Evolutionary conservation across 2,888 invertebrate species (phyloP).

Genomic region (Rhorus exstirpatorius): DNA sequence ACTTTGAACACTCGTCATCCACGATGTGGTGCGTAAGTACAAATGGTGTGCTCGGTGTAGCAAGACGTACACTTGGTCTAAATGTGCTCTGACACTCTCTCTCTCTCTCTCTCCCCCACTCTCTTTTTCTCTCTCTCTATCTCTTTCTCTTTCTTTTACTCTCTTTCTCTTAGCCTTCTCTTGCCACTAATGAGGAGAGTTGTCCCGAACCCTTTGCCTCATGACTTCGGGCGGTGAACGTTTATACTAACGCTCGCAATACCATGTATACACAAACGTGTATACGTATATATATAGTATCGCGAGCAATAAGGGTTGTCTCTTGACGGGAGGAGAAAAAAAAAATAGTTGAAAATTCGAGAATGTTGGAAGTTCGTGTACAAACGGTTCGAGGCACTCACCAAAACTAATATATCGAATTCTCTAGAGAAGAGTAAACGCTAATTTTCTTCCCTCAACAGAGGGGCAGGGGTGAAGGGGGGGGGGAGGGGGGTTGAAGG

Average conservation of each 20-base stretch:
- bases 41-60: conserved; percentile 31
- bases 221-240: conserved; percentile 11
- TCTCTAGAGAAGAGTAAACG: conserved; percentile 16
- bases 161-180: background rate
- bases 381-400: conserved; percentile 8
- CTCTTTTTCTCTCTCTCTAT: conserved; percentile 31
- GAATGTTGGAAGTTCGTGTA: conserved; percentile 36
- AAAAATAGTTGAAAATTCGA: conserved; percentile 29
- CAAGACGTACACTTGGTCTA: conserved; percentile 27
- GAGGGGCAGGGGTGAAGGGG: too few relatives aligned
- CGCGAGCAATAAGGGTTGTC: conserved; percentile 15
- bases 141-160: conserved; percentile 10
- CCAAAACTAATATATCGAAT: conserved; percentile 32
- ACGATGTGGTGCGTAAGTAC: conserved; percentile 51
- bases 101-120: conserved; percentile 25
- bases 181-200: conserved; percentile 63
- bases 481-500: too few relatives aligned
- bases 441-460: conserved; percentile 37
- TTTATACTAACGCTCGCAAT: too few relatives aligned
- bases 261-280: background rate
- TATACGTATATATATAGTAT: background rate
- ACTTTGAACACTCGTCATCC: conserved; percentile 81
- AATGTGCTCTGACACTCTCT: background rate
- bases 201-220: conserved; percentile 33
- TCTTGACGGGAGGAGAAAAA: background rate